Evolutionary conservation across 2,797 vertebrate genomes (phyloP).

Genomic region (Sebastes trivittatus): DNA sequence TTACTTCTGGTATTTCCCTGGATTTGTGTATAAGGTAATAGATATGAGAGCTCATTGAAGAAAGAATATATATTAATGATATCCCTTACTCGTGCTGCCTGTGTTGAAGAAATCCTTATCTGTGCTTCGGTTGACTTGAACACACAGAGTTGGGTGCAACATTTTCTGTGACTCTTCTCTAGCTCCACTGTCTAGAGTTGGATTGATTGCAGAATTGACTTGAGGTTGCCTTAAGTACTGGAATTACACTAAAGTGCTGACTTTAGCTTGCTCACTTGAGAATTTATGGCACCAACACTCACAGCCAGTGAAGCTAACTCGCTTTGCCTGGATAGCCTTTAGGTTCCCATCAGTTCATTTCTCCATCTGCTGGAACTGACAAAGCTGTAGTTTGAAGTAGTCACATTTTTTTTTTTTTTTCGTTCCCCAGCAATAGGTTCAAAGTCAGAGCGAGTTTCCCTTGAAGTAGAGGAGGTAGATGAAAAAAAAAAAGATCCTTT

Average conservation of each 20-base stretch:
- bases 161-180: conserved; percentile 12
- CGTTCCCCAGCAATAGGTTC: not conserved
- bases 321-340: conserved; percentile 16
- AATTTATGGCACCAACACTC: conserved; percentile 38
- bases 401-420: not conserved
- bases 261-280: conserved; percentile 35
- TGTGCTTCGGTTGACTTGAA: conserved; percentile 8
- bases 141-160: conserved; percentile 1
- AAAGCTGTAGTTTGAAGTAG: conserved; percentile 16
- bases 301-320: conserved; percentile 11
- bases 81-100: not conserved
- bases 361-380: conserved; percentile 14
- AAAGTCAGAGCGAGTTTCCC: not conserved
- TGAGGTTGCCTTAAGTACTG: conserved; percentile 36
- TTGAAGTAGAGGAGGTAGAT: not conserved
- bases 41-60: not conserved
- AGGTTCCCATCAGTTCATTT: conserved; percentile 13
- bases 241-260: conserved; percentile 53
- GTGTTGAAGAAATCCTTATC: not conserved
- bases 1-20: not conserved
- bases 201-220: conserved; percentile 49
- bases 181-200: conserved; percentile 14
- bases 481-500: not conserved
- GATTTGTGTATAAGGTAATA: not conserved
- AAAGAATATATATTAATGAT: not conserved